Conservation (phyloP, 2,888 invertebrate genomes). For the Neoscelio sp. region DNA sequence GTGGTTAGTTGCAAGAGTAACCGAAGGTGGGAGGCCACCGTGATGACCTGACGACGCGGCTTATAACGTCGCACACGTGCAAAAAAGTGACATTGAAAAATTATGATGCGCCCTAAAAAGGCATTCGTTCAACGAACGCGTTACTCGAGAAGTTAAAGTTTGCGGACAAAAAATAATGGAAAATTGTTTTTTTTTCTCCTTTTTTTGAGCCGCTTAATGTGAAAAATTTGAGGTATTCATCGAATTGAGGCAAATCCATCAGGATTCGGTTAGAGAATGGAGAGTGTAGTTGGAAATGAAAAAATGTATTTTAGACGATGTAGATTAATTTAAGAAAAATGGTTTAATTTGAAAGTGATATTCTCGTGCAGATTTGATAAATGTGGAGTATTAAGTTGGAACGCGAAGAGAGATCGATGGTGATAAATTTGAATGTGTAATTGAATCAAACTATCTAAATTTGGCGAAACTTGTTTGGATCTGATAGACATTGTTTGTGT, state of each 20-base stretch:
- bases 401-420: neutral
- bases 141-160: conserved; percentile 15
- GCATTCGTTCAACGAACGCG: conserved; percentile 16
- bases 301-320: conserved; percentile 15
- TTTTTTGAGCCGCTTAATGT: conserved; percentile 16
- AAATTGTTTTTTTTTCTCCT: conserved; percentile 41
- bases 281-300: conserved; percentile 23
- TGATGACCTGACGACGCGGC: conserved; percentile 51
- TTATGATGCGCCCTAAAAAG: conserved; percentile 52
- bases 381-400: neutral
- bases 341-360: neutral
- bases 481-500: conserved; percentile 10
- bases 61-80: conserved; percentile 48
- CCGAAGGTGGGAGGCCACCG: neutral
- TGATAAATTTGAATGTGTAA: conserved; percentile 29
- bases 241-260: conserved; percentile 32
- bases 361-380: neutral
- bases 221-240: conserved; percentile 28
- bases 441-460: conserved; percentile 33
- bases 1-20: neutral
- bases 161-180: conserved; percentile 38
- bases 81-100: conserved; percentile 63
- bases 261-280: conserved; percentile 11
- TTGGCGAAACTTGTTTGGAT: conserved; percentile 27
- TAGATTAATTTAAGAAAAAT: conserved; percentile 29